Percentiles rank a stretch among this genome's conserved stretches.
Conservation (phyloP, 64 coral and sea anemone genomes). For the Cladopsammia gracilis region DNA sequence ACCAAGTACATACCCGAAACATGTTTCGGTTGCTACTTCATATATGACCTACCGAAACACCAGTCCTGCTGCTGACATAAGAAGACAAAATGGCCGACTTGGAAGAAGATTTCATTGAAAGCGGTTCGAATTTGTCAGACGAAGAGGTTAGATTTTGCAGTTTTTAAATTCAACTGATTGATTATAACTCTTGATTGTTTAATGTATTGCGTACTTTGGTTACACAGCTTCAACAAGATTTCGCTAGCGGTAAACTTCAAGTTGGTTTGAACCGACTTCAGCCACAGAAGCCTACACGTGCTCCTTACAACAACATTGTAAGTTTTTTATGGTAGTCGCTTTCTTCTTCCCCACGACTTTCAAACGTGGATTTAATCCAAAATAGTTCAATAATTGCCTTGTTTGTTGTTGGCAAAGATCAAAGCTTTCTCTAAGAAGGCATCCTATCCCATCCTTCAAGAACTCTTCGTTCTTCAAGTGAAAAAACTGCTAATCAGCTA, state of each 20-base stretch:
- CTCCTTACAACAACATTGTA: conserved; percentile 80
- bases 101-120: conserved; percentile 24
- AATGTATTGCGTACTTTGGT: neutral
- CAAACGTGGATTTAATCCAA: too few species aligned
- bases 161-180: neutral
- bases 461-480: too few species aligned
- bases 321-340: neutral
- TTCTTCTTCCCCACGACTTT: too few species aligned
- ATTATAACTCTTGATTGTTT: neutral
- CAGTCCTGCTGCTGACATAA: neutral
- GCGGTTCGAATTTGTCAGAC: conserved; percentile 16
- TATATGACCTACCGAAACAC: too few species aligned
- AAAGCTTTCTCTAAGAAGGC: too few species aligned
- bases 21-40: too few species aligned
- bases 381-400: too few species aligned
- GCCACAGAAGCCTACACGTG: conserved; percentile 72
- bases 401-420: too few species aligned
- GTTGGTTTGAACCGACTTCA: conserved; percentile 81
- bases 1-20: too few species aligned
- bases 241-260: conserved; percentile 80
- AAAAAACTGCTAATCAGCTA: too few species aligned
- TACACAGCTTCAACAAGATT: conserved; percentile 78
- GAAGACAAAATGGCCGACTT: conserved; percentile 32
- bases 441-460: too few species aligned
- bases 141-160: conserved; percentile 17